A percentile compares a stretch with the other conserved stretches of the same genome.
phyloP scores from a whole-genome alignment of 64 coral and sea anemone species.

The Hydrozoanthus tunicans region DNA sequence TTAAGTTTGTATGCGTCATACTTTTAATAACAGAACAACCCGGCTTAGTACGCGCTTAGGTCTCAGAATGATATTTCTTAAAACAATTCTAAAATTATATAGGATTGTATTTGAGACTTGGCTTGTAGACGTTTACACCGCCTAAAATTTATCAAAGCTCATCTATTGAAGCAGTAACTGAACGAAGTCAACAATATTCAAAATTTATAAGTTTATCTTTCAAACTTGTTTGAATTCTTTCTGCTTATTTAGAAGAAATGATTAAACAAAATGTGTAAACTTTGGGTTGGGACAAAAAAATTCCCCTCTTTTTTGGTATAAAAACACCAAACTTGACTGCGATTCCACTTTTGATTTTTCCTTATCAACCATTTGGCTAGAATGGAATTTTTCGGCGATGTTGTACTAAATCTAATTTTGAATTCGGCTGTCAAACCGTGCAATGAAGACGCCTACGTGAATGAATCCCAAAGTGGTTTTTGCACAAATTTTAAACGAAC shows the following conservation, averaged over 20 bases:
- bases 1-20: too few species aligned
- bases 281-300: constrained; percentile 30
- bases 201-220: constrained; percentile 98
- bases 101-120: neutral
- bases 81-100: neutral
- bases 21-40: too few species aligned
- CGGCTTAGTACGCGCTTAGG: too few species aligned
- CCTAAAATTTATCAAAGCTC: neutral
- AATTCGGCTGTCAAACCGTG: constrained; percentile 80
- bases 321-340: neutral
- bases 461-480: constrained; percentile 30
- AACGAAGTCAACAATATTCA: constrained; percentile 82
- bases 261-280: constrained; percentile 81
- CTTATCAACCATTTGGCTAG: constrained; percentile 79
- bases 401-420: constrained; percentile 78
- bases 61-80: too few species aligned
- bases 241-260: constrained; percentile 64
- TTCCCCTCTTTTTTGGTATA: neutral
- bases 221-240: constrained; percentile 96
- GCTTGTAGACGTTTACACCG: neutral
- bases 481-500: neutral
- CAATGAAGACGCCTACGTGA: constrained; percentile 36
- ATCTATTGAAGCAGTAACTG: neutral
- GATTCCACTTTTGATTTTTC: constrained; percentile 10
- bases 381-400: constrained; percentile 81